Conservation (phyloP, 2,797 vertebrate genomes). For the Lepidocolaptes lacrymiger region DNA sequence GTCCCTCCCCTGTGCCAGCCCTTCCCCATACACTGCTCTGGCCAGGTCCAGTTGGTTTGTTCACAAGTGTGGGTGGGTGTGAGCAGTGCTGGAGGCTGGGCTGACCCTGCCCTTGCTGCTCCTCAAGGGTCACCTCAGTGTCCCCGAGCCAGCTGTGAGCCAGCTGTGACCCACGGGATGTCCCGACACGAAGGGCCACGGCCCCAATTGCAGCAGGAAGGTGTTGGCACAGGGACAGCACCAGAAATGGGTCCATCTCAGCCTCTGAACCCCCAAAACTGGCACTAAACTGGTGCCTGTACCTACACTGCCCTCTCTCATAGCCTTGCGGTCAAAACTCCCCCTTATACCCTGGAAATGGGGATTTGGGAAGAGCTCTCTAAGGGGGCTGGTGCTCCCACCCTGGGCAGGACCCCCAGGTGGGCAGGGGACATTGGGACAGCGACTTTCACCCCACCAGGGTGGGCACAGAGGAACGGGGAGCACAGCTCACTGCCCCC, state of each 20-base stretch:
- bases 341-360: background rate
- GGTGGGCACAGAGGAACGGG: no score
- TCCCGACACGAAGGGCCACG: fast-evolving
- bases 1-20: fast-evolving
- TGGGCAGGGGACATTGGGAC: fast-evolving
- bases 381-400: fast-evolving
- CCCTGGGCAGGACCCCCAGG: fast-evolving
- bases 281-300: background rate
- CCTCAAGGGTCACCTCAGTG: fast-evolving
- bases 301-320: background rate
- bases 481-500: background rate
- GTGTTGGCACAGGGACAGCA: fast-evolving
- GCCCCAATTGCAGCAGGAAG: fast-evolving
- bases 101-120: fast-evolving
- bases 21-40: fast-evolving
- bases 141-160: background rate
- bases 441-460: fast-evolving
- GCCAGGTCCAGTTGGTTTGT: fast-evolving
- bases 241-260: fast-evolving
- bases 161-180: background rate
- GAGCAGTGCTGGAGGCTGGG: background rate
- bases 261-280: fast-evolving
- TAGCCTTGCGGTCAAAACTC: background rate
- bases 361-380: background rate
- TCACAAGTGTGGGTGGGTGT: fast-evolving